These are phyloP conservation scores for Lutraria rhynchaena DNA, from an alignment of 1,140 invertebrate species.

Conservation along the genomic window DNA sequence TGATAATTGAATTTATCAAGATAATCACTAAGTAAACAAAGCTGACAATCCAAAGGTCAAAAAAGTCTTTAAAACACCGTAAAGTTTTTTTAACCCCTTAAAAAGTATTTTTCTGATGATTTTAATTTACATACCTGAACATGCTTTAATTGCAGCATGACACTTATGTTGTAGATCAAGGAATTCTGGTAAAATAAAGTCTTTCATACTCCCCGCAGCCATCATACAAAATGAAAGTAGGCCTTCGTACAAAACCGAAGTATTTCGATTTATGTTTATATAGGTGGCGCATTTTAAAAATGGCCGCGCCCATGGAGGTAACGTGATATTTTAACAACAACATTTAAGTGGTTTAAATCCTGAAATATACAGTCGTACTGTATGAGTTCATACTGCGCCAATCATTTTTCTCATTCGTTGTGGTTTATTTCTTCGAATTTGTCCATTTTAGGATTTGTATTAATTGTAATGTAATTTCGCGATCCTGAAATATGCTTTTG, in stretches of 20 bases:
- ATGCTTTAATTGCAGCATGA: slow-evolving; percentile 42
- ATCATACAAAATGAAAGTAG: slow-evolving; percentile 29
- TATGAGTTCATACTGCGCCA: too few relatives aligned
- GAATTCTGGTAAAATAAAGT: slow-evolving; percentile 45
- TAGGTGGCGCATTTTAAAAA: slow-evolving; percentile 51
- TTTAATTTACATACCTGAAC: slow-evolving; percentile 23
- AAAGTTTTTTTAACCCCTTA: background rate
- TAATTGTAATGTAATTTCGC: too few relatives aligned
- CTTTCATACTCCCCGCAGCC: slow-evolving; percentile 46
- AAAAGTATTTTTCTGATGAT: background rate
- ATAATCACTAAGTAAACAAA: too few relatives aligned
- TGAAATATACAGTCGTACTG: too few relatives aligned
- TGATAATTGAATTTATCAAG: too few relatives aligned
- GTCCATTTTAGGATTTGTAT: too few relatives aligned
- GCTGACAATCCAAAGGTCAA: slow-evolving; percentile 10
- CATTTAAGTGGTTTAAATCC: too few relatives aligned
- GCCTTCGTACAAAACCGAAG: slow-evolving; percentile 6
- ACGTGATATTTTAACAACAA: too few relatives aligned
- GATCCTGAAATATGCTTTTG: too few relatives aligned
- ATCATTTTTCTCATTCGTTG: too few relatives aligned
- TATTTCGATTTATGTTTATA: slow-evolving; percentile 37
- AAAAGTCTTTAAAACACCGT: background rate
- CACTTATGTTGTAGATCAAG: slow-evolving; percentile 49
- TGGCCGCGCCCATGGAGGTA: slow-evolving; percentile 56
- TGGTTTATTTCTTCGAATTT: too few relatives aligned